phyloP scores from a whole-genome alignment of 2,888 invertebrate genomes.

The Amaurobius ferox region DNA sequence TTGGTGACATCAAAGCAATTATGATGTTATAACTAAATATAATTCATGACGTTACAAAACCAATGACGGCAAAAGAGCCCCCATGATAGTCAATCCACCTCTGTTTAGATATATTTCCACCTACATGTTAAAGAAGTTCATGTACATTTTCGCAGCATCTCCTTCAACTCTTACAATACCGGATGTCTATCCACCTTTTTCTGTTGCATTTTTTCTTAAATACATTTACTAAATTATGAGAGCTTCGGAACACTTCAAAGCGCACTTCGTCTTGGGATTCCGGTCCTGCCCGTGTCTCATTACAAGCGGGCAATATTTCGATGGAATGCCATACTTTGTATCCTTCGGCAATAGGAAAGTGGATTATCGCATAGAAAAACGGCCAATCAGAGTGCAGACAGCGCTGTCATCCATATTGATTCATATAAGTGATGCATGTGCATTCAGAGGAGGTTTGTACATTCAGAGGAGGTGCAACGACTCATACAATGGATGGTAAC shows the following conservation, averaged over 20 bases:
- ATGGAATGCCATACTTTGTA: background rate
- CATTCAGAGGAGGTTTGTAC: too few relatives aligned
- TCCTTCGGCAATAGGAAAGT: conserved; percentile 12
- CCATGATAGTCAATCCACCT: too few relatives aligned
- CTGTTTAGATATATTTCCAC: too few relatives aligned
- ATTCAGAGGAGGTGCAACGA: too few relatives aligned
- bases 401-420: background rate
- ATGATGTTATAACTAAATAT: too few relatives aligned
- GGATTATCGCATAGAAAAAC: background rate
- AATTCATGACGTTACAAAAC: too few relatives aligned
- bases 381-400: background rate
- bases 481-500: too few relatives aligned
- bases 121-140: too few relatives aligned
- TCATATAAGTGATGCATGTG: too few relatives aligned
- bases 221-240: background rate
- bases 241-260: conserved; percentile 9
- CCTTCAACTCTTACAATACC: background rate
- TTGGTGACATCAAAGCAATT: too few relatives aligned
- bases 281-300: background rate
- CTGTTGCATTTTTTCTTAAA: background rate
- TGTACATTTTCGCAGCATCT: too few relatives aligned
- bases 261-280: background rate
- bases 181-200: background rate
- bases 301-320: background rate
- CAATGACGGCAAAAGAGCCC: too few relatives aligned